Conservation (phyloP, 2,113 vertebrate species). For the Vanacampus margaritifer region DNA sequence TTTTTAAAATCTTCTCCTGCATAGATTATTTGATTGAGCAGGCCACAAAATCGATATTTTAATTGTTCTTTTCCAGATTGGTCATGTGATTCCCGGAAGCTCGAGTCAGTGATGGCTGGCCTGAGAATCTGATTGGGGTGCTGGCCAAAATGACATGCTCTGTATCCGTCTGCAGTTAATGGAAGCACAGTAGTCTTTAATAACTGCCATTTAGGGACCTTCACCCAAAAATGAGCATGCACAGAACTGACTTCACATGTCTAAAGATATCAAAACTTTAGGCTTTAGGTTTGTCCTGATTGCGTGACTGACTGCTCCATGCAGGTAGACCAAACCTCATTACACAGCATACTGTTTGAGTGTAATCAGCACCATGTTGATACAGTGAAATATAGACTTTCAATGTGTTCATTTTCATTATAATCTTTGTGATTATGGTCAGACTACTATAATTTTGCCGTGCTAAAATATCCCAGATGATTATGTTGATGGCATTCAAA, state of each 20-base stretch:
- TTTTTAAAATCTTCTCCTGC: conserved; percentile 48
- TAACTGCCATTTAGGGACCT: conserved; percentile 36
- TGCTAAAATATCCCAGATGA: neutral
- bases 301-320: conserved; percentile 30
- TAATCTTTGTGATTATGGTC: neutral
- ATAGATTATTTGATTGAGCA: conserved; percentile 58
- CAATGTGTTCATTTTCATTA: neutral
- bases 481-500: neutral
- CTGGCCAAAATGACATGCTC: conserved; percentile 50
- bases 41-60: conserved; percentile 49
- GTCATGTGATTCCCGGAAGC: conserved; percentile 19
- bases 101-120: conserved; percentile 14
- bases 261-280: conserved; percentile 34
- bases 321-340: conserved; percentile 30
- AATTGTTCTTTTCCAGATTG: conserved; percentile 29
- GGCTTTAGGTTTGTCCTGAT: conserved; percentile 58
- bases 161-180: conserved; percentile 27
- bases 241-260: conserved; percentile 20
- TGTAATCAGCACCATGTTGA: conserved; percentile 37
- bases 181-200: conserved; percentile 24
- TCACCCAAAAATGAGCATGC: conserved; percentile 23
- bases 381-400: neutral
- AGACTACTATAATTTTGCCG: neutral
- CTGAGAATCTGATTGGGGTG: conserved; percentile 56
- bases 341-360: conserved; percentile 20